Conservation (phyloP, 1,140 invertebrate species). For the Drosophila santomea region DNA sequence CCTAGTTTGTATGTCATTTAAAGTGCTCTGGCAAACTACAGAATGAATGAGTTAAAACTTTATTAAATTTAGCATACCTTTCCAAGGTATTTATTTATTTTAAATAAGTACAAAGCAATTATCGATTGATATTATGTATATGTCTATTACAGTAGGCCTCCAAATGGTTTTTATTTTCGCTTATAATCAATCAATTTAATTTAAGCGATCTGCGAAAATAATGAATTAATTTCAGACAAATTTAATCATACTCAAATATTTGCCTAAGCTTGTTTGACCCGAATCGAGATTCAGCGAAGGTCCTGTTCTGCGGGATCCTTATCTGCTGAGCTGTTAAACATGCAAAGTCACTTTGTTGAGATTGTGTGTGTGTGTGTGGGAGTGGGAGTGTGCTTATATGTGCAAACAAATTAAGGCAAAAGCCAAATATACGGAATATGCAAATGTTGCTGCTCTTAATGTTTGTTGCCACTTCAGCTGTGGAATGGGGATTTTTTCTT, state of each 20-base stretch:
- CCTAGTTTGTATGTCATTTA: too few species aligned
- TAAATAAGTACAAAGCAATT: too few species aligned
- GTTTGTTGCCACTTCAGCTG: slow-evolving; percentile 54
- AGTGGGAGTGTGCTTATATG: slow-evolving; percentile 45
- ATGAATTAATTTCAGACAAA: slow-evolving; percentile 15
- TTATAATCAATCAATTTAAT: neutral
- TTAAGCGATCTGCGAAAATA: neutral
- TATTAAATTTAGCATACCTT: too few species aligned
- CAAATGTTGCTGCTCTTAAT: slow-evolving; percentile 79
- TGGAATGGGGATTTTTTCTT: slow-evolving; percentile 53
- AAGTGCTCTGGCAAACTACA: too few species aligned
- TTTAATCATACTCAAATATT: slow-evolving; percentile 23
- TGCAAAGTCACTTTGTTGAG: slow-evolving; percentile 67
- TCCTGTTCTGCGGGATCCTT: slow-evolving; percentile 30
- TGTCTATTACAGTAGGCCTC: too few species aligned
- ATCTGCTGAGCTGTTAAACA: slow-evolving; percentile 59
- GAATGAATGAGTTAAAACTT: too few species aligned
- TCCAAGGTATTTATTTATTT: too few species aligned
- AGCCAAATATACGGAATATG: slow-evolving; percentile 72
- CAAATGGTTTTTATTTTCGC: too few species aligned
- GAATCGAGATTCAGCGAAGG: slow-evolving; percentile 22
- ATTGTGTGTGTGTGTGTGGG: slow-evolving; percentile 26
- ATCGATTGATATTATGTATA: too few species aligned
- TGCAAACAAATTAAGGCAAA: slow-evolving; percentile 74
- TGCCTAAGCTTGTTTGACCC: slow-evolving; percentile 23